These are phyloP conservation scores for Eucidaris tribuloides DNA, from an alignment of 35 echinoderm and acorn worm genomes.

Conservation along the genomic window DNA sequence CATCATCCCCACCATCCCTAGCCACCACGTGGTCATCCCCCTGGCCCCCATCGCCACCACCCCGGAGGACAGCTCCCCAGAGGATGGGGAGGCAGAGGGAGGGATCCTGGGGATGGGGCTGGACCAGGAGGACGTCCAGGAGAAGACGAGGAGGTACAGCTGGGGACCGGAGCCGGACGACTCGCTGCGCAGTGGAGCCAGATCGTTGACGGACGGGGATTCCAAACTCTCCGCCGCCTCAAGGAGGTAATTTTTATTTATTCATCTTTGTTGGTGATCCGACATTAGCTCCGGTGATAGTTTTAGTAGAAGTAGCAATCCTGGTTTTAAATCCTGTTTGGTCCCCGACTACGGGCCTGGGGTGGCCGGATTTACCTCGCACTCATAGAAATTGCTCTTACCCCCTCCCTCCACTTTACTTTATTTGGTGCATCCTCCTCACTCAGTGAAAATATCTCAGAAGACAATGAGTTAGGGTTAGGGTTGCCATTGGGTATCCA, in stretches of 20 bases:
- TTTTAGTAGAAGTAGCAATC: no score
- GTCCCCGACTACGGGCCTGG: no score
- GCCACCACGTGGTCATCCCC: slow-evolving; percentile 16
- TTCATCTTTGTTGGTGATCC: no score
- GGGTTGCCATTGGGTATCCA: no score
- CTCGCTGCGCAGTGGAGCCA: not conserved
- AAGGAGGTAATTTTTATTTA: not conserved
- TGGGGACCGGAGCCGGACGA: slow-evolving; percentile 27
- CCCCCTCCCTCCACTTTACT: no score
- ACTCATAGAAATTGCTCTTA: no score
- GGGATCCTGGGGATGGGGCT: not conserved
- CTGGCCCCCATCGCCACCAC: slow-evolving; percentile 16
- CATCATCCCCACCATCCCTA: slow-evolving; percentile 18
- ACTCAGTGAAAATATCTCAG: no score
- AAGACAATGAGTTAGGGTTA: no score
- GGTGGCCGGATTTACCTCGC: no score
- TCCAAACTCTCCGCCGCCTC: slow-evolving; percentile 11
- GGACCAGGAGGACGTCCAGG: not conserved
- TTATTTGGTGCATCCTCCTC: no score
- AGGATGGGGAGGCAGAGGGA: not conserved
- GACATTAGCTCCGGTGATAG: no score
- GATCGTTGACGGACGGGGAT: not conserved
- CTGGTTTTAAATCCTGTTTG: no score
- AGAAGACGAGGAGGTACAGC: slow-evolving; percentile 14
- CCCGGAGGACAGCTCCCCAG: slow-evolving; percentile 22